These are phyloP conservation scores for Arenaria interpres DNA, from an alignment of 2,113 vertebrate species.

Conservation along the genomic window DNA sequence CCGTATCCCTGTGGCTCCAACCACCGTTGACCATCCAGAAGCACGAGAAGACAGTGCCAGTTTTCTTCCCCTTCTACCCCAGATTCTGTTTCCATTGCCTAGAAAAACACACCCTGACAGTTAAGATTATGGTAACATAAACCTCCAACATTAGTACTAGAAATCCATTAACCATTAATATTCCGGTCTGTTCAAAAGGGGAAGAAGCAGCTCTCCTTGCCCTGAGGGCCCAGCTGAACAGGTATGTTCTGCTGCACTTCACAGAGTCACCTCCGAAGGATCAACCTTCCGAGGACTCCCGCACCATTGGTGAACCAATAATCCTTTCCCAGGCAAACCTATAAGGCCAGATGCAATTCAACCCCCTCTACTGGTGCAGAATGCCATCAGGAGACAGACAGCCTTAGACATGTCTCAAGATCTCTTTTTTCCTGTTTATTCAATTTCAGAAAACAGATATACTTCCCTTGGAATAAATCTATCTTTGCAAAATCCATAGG, in stretches of 20 bases:
- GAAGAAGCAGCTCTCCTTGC: not conserved
- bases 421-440: not conserved
- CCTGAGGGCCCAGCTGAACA: not conserved
- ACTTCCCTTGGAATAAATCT: conserved; percentile 4
- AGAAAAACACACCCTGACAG: not conserved
- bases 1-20: not conserved
- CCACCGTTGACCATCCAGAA: not conserved
- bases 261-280: not conserved
- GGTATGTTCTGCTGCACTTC: not conserved
- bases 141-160: not conserved
- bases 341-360: not conserved
- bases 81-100: not conserved
- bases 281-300: not conserved
- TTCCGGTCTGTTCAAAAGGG: not conserved
- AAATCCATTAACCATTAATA: not conserved
- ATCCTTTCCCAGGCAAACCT: not conserved
- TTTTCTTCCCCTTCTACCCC: not conserved
- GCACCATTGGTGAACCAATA: not conserved
- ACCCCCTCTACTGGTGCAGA: not conserved
- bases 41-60: not conserved
- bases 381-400: not conserved
- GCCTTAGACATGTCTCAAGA: not conserved
- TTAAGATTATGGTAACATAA: not conserved
- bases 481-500: not conserved
- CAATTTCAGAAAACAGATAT: not conserved